Base-by-base conservation (phyloP, 2,888 invertebrate genomes). In the Agriopis leucophaearia region DNA sequence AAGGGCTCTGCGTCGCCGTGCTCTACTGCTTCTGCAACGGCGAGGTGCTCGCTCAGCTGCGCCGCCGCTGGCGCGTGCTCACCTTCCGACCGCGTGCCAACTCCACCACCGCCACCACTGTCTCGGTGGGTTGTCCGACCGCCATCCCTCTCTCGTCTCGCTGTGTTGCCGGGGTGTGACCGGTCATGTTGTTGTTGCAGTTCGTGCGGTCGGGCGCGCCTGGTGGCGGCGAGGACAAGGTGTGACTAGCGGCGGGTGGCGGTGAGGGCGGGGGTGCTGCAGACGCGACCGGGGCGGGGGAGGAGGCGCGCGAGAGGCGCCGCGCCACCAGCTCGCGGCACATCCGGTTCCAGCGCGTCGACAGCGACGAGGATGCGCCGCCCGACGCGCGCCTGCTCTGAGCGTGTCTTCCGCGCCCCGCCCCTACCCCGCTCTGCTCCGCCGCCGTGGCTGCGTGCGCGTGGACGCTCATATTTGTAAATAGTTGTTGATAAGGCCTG, bases 1-100 rank as follows among this genome's bases (percentile, higher is more conserved):
- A 99, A 97, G 99, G 99, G 70, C 95, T 98, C 69, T 98, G 97
- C 88, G 98, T 99, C 62, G 98, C 99, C 45, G 96, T 97, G 72
- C 95, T 99, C 59, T 98, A 98, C 92, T 98, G 98, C 88, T 99
- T 99, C 95, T 98, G 97, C 94, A 99, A 99, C 87, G 98, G 98
- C 75, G 99, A 99, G 96, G 99, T 99, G 90, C 96, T 97, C 80
- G 97, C 97, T 72, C 97, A 97, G 90, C 95, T 97, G 83, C 96
- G 97, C 81, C 95, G 97, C 70, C 96, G 96, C 88, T 97, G 97
- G 97, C 96, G 97, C 87, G 97, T 96, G 96, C 95, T 97, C 57
- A 96, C 96, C 80, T 96, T 97, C 86, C 95, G 97, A 60, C 96
- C 97, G 68, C 95, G 97, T 71, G 96, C 97, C 73, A 97, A 97